These are phyloP conservation scores for Morpho helenor DNA, from an alignment of 2,888 invertebrate species.

Conservation along the genomic window DNA sequence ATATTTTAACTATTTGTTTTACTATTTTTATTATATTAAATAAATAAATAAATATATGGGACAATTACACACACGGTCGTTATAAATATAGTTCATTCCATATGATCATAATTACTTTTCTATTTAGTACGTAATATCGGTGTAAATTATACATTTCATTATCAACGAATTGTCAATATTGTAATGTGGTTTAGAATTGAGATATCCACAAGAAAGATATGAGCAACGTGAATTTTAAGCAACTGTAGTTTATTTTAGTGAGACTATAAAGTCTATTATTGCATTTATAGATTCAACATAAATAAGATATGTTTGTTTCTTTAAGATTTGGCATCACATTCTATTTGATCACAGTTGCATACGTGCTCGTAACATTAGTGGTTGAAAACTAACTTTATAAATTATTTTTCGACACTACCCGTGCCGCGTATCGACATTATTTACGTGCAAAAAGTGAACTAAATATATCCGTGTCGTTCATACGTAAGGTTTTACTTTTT, in stretches of 20 bases:
- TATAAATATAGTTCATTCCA: neutral
- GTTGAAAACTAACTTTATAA: neutral
- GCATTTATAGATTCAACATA: constrained; percentile 8
- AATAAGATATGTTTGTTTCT: constrained; percentile 17
- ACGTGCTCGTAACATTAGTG: constrained; percentile 16
- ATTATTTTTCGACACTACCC: constrained; percentile 8
- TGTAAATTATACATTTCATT: constrained; percentile 15
- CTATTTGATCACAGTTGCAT: constrained; percentile 25
- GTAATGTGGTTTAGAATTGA: constrained; percentile 24
- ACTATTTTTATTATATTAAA: no score
- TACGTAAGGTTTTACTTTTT: constrained; percentile 14
- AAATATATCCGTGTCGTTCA: constrained; percentile 5
- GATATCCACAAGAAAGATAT: constrained; percentile 12
- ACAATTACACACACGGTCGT: no score
- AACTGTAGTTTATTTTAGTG: constrained; percentile 9
- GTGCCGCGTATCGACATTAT: constrained; percentile 16
- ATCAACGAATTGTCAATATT: constrained; percentile 26
- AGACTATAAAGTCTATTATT: constrained; percentile 19
- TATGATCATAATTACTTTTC: no score
- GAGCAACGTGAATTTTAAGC: neutral
- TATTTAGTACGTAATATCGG: neutral
- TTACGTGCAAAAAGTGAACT: constrained; percentile 17
- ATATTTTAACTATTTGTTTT: no score
- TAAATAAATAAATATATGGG: no score
- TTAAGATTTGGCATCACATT: constrained; percentile 31